Base-by-base conservation (phyloP, 1,140 invertebrate genomes). In the Lordiphosa clarofinis region DNA sequence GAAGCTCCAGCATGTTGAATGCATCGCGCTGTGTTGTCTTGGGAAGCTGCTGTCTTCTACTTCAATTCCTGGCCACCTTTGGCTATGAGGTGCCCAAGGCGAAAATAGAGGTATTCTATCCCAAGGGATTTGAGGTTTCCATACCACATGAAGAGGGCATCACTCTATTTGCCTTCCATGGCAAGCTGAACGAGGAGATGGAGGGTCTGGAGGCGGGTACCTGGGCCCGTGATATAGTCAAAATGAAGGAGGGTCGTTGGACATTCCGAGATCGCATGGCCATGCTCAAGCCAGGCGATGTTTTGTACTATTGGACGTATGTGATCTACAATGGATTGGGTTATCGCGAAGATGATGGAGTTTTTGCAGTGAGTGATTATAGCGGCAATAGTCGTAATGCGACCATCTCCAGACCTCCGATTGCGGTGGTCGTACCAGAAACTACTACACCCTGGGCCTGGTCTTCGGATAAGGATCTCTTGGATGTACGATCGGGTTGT, bases 251-350 rank as follows among this genome's bases (percentile, higher is more conserved):
- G 58, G 93, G 93, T 0, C 88, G 90, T 62, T 95, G 93, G 94
- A 92, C 90, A 4, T 95, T 94, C 70, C 89, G 91, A 54, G 93
- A 95, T 82, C 90, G 88, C 21, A 89, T 86, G n/a, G 91, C 91
- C 0, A 84, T 89, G 47, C 81, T 95, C 11, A 92, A 93, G 78
- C 62, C 89, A 0, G 93, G 93, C 1, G 94, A 95, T 67, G 91
- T 90, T 7, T 89, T 95, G 38, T 94, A 95, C 76, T 94, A 93
- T 73, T 95, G 94, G 94, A 90, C 94, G 2, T 94, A 94, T 61
- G 93, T 94, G 3, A 92, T 94, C 58, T 87, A 87, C 52, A 92
- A 94, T 33, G 92, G 92, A 1, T 71, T 93, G 47, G 92, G 92
- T 2, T 93, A 93, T 79, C 82, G 90, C n/a, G 91, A 92, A 68